Base-by-base conservation (phyloP, 2,888 invertebrate species). In the Aleiodes alternator region DNA sequence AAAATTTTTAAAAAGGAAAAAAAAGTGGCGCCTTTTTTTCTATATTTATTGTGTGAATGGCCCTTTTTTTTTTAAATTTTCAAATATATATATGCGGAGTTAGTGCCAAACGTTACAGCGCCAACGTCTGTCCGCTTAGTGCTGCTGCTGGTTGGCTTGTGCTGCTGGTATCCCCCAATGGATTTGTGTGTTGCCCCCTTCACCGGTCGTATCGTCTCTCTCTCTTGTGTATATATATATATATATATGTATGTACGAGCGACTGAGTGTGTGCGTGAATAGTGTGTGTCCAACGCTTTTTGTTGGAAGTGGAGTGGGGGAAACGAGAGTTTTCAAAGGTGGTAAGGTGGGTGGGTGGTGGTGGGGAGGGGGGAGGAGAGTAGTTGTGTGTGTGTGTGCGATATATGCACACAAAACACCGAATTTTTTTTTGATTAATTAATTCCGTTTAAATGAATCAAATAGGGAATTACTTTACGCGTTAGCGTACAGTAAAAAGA, bases 301-400 rank as follows among this genome's bases (percentile, higher is more conserved):
- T 73, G 56, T 31, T 11, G 23, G 56, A 70, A 23, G 48, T 71
- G 57, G 48, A 71, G 53, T 14, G 72, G 55, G 56, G 78, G 70
- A 76, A 76, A 77, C 75, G 76, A 79, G 79, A 69, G 34, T 38
- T 43, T 69, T 12, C 11, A 16, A 56, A 31, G 43, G 23, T 23
- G 23, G 23, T 23, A 23, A 16, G 64, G 64, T 48, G 43, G 43
- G 23, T 9, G 59, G n/a, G n/a, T n/a, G n/a, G n/a, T n/a, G n/a
- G n/a, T n/a, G n/a, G n/a, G n/a, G n/a, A n/a, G n/a, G n/a, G 34
- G 38, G 59, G 59, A n/a, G 59, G 34, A n/a, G 31, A 57, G 29
- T 57, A 23, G 23, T 23, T 23, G 23, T 23, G 23, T 23, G 2
- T 23, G 23, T 23, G 23, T 23, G 23, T 23, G 23, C 23, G 2